Conservation (phyloP, 2,888 invertebrate genomes). For the Xylophagus ater region DNA sequence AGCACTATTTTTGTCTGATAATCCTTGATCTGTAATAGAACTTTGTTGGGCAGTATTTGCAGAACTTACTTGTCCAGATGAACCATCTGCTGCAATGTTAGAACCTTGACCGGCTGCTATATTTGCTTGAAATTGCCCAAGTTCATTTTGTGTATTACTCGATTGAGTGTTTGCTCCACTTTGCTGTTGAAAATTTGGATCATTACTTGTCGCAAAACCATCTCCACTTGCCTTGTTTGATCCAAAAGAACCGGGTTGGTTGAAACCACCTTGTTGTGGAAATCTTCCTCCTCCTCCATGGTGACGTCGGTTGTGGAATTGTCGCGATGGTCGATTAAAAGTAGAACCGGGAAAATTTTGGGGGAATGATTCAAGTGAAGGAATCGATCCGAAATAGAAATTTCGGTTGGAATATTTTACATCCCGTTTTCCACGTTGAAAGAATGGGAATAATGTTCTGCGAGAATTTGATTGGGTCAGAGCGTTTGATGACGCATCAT, state of each 20-base stretch:
- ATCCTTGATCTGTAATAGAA: slow-evolving; percentile 21
- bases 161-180: slow-evolving; percentile 31
- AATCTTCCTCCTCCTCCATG: background rate
- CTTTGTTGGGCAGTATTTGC: slow-evolving; percentile 32
- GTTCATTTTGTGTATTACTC: slow-evolving; percentile 19
- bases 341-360: too few relatives aligned
- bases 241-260: background rate
- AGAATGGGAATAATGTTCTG: too few relatives aligned
- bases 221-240: too few relatives aligned
- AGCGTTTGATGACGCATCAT: slow-evolving; percentile 20
- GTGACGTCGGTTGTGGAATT: too few relatives aligned
- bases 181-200: slow-evolving; percentile 26
- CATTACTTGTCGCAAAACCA: slow-evolving; percentile 10
- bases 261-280: background rate
- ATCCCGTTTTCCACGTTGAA: too few relatives aligned
- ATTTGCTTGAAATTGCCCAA: slow-evolving; percentile 23
- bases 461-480: slow-evolving; percentile 10
- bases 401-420: too few relatives aligned
- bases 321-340: too few relatives aligned
- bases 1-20: slow-evolving; percentile 25
- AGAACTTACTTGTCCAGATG: slow-evolving; percentile 31
- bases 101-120: slow-evolving; percentile 34
- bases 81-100: slow-evolving; percentile 31
- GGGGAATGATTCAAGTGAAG: too few relatives aligned
- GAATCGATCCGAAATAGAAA: too few relatives aligned